These are phyloP conservation scores for Bombycilla garrulus DNA, from an alignment of 2,113 vertebrate species.

Conservation along the genomic window DNA sequence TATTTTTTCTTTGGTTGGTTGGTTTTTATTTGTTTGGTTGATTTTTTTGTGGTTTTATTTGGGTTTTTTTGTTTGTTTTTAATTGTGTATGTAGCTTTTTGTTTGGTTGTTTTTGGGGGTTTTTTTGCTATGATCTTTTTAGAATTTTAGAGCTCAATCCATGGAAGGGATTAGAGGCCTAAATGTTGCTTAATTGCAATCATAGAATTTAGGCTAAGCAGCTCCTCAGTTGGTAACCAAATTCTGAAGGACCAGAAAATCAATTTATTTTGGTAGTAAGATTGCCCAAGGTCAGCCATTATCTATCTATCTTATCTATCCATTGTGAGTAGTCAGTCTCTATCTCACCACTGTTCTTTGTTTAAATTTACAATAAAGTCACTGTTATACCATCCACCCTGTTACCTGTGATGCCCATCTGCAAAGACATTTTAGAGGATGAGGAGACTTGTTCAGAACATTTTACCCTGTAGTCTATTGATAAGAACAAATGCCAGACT, in stretches of 20 bases:
- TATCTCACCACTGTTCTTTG: neutral
- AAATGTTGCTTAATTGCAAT: neutral
- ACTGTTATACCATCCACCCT: neutral
- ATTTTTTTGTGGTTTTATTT: neutral
- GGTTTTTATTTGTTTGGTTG: neutral
- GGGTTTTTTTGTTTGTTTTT: neutral
- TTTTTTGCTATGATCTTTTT: neutral
- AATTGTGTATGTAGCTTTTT: neutral
- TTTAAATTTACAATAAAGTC: neutral
- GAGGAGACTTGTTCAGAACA: neutral
- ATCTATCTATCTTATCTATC: neutral
- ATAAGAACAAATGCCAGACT: neutral
- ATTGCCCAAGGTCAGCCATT: neutral
- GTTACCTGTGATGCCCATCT: neutral
- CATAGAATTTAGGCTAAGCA: neutral
- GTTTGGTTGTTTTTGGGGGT: accelerated
- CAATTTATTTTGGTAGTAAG: neutral
- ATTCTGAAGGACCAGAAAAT: neutral
- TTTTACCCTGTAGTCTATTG: neutral
- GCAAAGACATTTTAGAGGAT: neutral
- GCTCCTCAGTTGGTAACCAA: neutral
- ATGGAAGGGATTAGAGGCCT: neutral
- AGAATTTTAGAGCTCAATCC: neutral
- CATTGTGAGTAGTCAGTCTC: neutral
- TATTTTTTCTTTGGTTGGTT: too few species aligned